Percentiles rank a stretch among this genome's conserved stretches.
phyloP scores from a whole-genome alignment of 2,888 invertebrate species.

The Abscondita cerata region DNA sequence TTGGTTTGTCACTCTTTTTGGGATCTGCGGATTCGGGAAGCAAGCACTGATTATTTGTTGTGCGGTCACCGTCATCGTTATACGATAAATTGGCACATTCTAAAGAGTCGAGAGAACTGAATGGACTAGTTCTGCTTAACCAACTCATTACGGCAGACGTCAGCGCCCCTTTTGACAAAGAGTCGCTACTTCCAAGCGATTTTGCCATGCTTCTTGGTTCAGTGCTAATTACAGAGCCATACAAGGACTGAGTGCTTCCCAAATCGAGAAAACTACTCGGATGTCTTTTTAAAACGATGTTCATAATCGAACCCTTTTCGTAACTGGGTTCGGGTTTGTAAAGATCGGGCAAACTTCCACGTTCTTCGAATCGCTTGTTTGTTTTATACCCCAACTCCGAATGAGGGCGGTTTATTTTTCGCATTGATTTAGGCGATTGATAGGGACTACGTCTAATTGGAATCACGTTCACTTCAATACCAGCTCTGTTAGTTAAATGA shows the following conservation, averaged over 20 bases:
- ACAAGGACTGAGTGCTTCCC: slow-evolving; percentile 51
- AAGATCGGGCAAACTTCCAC: slow-evolving; percentile 55
- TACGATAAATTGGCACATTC: slow-evolving; percentile 40
- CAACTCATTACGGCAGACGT: slow-evolving; percentile 56
- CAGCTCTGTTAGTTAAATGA: slow-evolving; percentile 66
- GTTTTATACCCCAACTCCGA: slow-evolving; percentile 54
- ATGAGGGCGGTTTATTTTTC: slow-evolving; percentile 48
- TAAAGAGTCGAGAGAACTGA: slow-evolving; percentile 47
- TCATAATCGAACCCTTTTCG: slow-evolving; percentile 46
- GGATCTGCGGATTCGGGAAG: neutral
- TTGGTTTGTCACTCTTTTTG: neutral
- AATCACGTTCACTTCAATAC: slow-evolving; percentile 59
- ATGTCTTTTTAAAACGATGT: slow-evolving; percentile 51
- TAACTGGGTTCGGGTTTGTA: slow-evolving; percentile 42
- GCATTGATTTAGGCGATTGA: slow-evolving; percentile 51
- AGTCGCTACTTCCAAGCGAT: slow-evolving; percentile 51
- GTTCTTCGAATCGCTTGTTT: slow-evolving; percentile 44
- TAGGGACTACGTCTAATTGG: slow-evolving; percentile 58
- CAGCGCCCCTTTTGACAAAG: slow-evolving; percentile 50
- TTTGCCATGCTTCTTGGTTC: slow-evolving; percentile 41
- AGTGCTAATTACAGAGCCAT: slow-evolving; percentile 40
- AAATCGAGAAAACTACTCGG: slow-evolving; percentile 50
- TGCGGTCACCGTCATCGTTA: slow-evolving; percentile 35
- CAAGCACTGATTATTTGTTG: too few species aligned
- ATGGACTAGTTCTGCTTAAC: slow-evolving; percentile 53